These are phyloP conservation scores for Cynaeus angustus DNA, from an alignment of 2,888 invertebrate species.

Conservation along the genomic window DNA sequence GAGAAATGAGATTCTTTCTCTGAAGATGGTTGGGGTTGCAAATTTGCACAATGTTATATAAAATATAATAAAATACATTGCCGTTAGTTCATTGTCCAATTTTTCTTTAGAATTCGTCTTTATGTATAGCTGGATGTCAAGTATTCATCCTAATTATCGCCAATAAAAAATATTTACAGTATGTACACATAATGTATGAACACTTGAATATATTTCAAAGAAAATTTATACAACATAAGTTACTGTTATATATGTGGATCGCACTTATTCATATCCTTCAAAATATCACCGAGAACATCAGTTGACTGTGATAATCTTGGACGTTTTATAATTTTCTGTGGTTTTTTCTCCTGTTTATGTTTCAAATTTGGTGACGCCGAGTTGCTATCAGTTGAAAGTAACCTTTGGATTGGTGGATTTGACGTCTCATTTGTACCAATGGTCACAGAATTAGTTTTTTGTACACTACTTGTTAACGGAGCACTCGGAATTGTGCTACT, in stretches of 20 bases:
- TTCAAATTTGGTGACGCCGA: constrained; percentile 46
- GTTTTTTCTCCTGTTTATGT: constrained; percentile 60
- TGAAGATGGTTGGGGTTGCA: background rate
- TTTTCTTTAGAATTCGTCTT: constrained; percentile 34
- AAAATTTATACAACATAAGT: constrained; percentile 33
- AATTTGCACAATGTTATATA: constrained; percentile 6
- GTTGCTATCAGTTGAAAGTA: constrained; percentile 4
- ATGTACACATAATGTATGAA: constrained; percentile 28
- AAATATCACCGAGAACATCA: constrained; percentile 69
- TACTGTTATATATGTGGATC: constrained; percentile 67
- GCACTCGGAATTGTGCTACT: constrained; percentile 28
- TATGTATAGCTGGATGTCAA: constrained; percentile 10
- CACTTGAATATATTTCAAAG: constrained; percentile 17
- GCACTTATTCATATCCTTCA: constrained; percentile 69
- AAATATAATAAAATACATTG: background rate
- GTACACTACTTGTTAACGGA: constrained; percentile 2
- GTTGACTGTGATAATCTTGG: constrained; percentile 64
- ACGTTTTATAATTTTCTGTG: constrained; percentile 61
- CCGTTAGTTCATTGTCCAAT: constrained; percentile 4
- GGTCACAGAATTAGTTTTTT: constrained; percentile 11
- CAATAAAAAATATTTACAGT: constrained; percentile 29
- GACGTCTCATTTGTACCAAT: constrained; percentile 24
- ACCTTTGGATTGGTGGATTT: constrained; percentile 46
- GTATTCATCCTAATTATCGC: constrained; percentile 19
- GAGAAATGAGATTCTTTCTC: constrained; percentile 5